Conservation (phyloP, 2,797 vertebrate genomes). For the Dipus sagitta region DNA sequence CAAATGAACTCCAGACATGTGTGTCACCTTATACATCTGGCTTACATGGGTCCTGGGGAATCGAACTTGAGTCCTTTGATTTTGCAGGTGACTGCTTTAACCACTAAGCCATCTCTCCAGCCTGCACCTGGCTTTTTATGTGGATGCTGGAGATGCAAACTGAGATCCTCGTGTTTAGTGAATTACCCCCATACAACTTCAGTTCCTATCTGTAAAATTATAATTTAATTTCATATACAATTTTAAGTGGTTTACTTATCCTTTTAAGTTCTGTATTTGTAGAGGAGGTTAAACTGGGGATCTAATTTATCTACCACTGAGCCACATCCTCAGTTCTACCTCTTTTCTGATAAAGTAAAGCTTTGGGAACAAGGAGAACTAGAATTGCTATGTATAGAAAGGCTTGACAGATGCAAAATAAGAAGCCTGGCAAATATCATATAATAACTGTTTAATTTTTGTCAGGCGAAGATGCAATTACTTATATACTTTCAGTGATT, state of each 20-base stretch:
- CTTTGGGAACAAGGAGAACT: conserved; percentile 27
- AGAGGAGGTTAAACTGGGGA: not conserved
- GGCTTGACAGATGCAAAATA: not conserved
- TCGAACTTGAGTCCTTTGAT: too few relatives aligned
- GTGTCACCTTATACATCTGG: too few relatives aligned
- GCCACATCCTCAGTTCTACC: not conserved
- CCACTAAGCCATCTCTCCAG: too few relatives aligned
- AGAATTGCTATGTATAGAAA: not conserved
- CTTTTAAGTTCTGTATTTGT: not conserved
- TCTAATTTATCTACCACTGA: not conserved
- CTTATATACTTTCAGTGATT: conserved; percentile 10
- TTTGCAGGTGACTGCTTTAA: too few relatives aligned
- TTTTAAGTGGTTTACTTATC: not conserved
- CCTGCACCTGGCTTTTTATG: too few relatives aligned
- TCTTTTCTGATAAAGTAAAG: conserved; percentile 23
- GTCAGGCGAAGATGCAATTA: not conserved
- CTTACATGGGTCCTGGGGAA: too few relatives aligned
- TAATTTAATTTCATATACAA: not conserved
- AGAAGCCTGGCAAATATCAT: not conserved
- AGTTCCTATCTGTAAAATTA: not conserved
- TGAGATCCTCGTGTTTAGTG: too few relatives aligned
- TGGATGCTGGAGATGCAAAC: too few relatives aligned
- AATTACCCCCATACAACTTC: not conserved
- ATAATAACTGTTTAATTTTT: not conserved
- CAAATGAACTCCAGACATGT: too few relatives aligned